Conservation (phyloP, 2,888 invertebrate genomes). For the Rapana venosa region DNA sequence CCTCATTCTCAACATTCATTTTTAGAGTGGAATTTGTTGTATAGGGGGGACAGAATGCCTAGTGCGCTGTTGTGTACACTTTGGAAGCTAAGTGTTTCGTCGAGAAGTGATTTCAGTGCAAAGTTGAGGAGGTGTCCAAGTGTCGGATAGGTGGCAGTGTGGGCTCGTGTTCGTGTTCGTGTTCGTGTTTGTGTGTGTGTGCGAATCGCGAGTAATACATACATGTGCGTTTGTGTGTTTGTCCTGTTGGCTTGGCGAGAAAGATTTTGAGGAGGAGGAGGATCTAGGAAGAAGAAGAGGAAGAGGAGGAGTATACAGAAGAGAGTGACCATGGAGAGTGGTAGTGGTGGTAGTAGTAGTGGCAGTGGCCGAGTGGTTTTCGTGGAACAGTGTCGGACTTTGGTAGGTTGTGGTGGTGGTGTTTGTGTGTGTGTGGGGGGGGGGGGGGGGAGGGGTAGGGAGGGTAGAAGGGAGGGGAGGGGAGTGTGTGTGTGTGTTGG, state of each 20-base stretch:
- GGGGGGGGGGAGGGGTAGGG: too few relatives aligned
- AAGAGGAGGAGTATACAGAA: too few relatives aligned
- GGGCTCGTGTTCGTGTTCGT: neutral
- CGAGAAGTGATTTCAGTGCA: neutral
- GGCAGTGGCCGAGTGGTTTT: too few relatives aligned
- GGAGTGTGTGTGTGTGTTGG: neutral
- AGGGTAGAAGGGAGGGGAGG: too few relatives aligned
- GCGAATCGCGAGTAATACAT: neutral
- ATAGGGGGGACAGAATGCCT: neutral
- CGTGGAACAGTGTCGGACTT: too few relatives aligned
- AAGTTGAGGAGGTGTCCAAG: neutral
- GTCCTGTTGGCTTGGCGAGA: neutral
- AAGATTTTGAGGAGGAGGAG: neutral
- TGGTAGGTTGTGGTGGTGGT: neutral
- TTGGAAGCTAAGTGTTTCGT: neutral
- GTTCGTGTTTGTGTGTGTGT: neutral
- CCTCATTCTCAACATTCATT: neutral
- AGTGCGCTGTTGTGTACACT: neutral
- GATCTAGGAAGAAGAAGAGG: too few relatives aligned
- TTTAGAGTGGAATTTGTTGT: neutral
- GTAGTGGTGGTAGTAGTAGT: too few relatives aligned
- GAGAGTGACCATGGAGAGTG: too few relatives aligned
- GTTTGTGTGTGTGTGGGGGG: neutral
- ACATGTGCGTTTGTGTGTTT: neutral
- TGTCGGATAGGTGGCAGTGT: neutral